A percentile compares a stretch with the other conserved stretches of the same genome.
Evolutionary conservation across 2,113 vertebrate species (phyloP).

Genomic region (Casuarius casuarius): DNA sequence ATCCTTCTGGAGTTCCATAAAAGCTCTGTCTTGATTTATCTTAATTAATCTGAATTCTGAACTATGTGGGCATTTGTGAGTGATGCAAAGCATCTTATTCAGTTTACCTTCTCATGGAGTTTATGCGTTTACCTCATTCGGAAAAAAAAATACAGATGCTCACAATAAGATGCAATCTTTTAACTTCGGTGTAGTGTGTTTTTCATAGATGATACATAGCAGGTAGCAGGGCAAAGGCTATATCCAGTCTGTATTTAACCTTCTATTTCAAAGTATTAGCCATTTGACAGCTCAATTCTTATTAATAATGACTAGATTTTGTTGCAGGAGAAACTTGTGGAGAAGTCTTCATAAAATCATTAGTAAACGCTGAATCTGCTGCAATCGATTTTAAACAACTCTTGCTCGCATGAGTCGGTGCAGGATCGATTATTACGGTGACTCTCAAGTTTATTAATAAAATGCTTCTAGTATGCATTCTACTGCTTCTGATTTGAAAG

Average conservation of each 20-base stretch:
- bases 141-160: neutral
- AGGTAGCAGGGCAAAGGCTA: neutral
- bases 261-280: neutral
- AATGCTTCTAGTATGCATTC: neutral
- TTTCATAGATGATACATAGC: slow-evolving; percentile 1
- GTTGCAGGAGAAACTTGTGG: neutral
- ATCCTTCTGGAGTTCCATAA: neutral
- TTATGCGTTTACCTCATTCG: neutral
- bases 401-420: neutral
- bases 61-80: neutral
- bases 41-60: neutral
- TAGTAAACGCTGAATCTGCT: neutral
- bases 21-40: neutral
- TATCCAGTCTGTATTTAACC: neutral
- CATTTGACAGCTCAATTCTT: neutral
- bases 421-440: neutral
- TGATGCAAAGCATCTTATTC: neutral
- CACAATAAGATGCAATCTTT: neutral
- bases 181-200: neutral
- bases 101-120: neutral
- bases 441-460: neutral
- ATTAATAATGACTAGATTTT: neutral
- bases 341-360: neutral
- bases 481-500: neutral
- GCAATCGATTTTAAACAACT: neutral